phyloP scores from a whole-genome alignment of 1,140 invertebrate species.

The Araneus ventricosus region DNA sequence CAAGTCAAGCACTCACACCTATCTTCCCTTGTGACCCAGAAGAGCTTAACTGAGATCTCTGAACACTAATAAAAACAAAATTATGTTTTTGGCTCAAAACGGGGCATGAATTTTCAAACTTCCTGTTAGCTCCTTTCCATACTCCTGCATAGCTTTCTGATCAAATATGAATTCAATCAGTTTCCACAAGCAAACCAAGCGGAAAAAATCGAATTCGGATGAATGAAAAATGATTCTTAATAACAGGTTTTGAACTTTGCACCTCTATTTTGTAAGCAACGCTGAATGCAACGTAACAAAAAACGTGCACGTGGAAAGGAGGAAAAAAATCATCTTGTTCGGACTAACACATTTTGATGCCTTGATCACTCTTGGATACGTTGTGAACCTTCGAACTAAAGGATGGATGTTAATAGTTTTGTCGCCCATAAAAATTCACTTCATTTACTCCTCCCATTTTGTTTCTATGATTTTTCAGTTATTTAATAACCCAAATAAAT shows the following conservation, averaged over 20 bases:
- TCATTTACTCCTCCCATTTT: not conserved
- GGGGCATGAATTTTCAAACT: not conserved
- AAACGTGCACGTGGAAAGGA: not conserved
- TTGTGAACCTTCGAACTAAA: not conserved
- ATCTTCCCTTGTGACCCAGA: not conserved
- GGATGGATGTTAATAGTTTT: conserved; percentile 24
- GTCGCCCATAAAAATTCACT: not conserved
- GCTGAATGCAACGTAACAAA: conserved; percentile 1
- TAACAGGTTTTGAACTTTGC: conserved; percentile 43
- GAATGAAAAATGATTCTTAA: conserved; percentile 53
- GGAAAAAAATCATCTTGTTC: not conserved
- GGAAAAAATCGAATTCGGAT: conserved; percentile 3
- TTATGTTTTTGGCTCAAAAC: not conserved
- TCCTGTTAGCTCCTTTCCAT: not conserved
- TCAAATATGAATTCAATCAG: conserved; percentile 28
- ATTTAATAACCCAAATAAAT: no score
- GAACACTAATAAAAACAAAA: not conserved
- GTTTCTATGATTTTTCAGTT: not conserved
- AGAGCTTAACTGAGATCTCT: not conserved
- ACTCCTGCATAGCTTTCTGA: not conserved
- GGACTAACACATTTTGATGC: conserved; percentile 55
- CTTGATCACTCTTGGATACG: conserved; percentile 33
- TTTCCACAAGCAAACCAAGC: conserved; percentile 13
- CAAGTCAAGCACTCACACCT: no score
- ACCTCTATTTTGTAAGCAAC: conserved; percentile 36